These are phyloP conservation scores for Tridacna crocea DNA, from an alignment of 2,888 invertebrate species.

Conservation along the genomic window DNA sequence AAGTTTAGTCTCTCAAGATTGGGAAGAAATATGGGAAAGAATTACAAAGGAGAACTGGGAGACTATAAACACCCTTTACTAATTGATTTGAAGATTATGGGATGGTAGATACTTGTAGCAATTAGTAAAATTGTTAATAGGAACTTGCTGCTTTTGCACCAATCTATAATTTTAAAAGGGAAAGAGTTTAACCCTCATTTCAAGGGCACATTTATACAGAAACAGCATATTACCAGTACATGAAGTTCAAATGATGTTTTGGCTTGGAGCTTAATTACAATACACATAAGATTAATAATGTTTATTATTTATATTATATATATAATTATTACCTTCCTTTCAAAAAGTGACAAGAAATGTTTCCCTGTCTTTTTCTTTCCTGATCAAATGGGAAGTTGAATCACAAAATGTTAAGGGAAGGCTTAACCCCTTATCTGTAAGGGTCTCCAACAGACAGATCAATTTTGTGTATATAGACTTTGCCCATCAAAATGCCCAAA, in stretches of 20 bases:
- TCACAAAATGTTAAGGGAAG: not conserved
- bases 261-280: too few species aligned
- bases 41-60: not conserved
- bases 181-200: too few species aligned
- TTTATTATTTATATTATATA: too few species aligned
- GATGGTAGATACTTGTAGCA: not conserved
- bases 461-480: conserved; percentile 59
- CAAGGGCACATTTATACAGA: too few species aligned
- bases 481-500: conserved; percentile 57
- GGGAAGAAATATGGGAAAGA: too few species aligned
- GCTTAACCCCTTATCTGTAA: conserved; percentile 41
- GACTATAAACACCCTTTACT: not conserved
- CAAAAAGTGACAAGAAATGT: too few species aligned
- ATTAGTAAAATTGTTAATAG: not conserved
- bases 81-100: not conserved
- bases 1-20: too few species aligned
- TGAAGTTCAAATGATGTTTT: too few species aligned
- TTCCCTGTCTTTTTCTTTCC: not conserved
- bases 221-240: too few species aligned
- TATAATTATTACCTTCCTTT: too few species aligned
- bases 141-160: not conserved
- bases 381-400: not conserved
- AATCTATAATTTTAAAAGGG: too few species aligned
- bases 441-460: conserved; percentile 40
- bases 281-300: too few species aligned